Conservation (phyloP, 2,888 invertebrate species). For the Amorpha juglandis region DNA sequence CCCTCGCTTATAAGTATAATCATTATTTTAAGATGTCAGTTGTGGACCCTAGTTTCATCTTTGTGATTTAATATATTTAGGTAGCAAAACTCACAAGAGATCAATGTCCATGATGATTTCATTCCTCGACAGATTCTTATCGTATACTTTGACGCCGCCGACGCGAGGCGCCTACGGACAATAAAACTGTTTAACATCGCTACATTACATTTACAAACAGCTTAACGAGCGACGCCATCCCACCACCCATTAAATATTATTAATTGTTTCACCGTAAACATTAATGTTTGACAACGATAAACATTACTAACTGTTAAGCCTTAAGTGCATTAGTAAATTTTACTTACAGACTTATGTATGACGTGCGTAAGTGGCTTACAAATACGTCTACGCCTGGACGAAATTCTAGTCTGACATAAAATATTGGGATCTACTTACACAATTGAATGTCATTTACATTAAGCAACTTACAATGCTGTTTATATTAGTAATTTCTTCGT, state of each 20-base stretch:
- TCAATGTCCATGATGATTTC: slow-evolving; percentile 99
- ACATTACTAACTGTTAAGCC: not conserved
- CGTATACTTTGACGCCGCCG: slow-evolving; percentile 98
- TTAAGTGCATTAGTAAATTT: not conserved
- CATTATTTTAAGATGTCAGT: no score
- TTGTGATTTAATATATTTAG: not conserved
- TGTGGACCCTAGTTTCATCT: no score
- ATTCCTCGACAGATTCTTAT: slow-evolving; percentile 94
- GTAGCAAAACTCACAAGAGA: slow-evolving; percentile 90
- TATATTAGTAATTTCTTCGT: no score
- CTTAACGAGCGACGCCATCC: slow-evolving; percentile 31
- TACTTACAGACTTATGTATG: no score
- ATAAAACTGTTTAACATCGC: slow-evolving; percentile 31
- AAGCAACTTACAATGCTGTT: no score
- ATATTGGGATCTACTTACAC: no score
- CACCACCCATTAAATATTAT: not conserved
- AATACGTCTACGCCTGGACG: no score
- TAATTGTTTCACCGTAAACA: not conserved
- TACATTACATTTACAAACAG: slow-evolving; percentile 15
- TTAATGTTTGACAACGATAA: not conserved
- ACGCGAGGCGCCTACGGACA: slow-evolving; percentile 93
- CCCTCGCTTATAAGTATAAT: no score
- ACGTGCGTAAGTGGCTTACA: no score
- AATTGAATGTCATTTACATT: no score
- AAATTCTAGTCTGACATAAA: no score